Conservation (phyloP, 2,888 invertebrate genomes). For the Aphodius sticticus region DNA sequence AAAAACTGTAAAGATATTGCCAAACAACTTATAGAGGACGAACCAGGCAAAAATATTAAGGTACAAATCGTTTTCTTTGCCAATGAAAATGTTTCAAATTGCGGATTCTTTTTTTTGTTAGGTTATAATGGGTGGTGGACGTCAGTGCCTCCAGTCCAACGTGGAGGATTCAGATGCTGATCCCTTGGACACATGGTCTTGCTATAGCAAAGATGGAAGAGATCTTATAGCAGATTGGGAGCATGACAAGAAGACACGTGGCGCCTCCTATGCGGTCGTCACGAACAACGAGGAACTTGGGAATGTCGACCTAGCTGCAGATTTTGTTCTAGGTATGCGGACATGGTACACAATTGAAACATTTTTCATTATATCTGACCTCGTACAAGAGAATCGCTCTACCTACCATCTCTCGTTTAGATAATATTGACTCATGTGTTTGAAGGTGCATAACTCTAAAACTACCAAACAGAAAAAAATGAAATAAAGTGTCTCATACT, state of each 20-base stretch:
- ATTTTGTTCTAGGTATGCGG: constrained; percentile 76
- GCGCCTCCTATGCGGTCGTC: constrained; percentile 68
- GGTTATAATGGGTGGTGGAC: constrained; percentile 90
- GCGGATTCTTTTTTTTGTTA: constrained; percentile 49
- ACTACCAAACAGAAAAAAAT: no score
- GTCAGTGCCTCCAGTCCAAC: constrained; percentile 73
- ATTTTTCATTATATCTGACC: no score
- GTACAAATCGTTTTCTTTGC: constrained; percentile 55
- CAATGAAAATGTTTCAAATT: constrained; percentile 11
- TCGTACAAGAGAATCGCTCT: no score
- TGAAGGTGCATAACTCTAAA: no score
- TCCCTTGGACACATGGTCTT: constrained; percentile 60
- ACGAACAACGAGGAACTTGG: constrained; percentile 73
- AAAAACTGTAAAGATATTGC: constrained; percentile 83
- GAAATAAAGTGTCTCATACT: no score
- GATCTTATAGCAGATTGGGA: constrained; percentile 79
- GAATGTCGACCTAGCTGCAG: constrained; percentile 66
- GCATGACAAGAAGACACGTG: constrained; percentile 59
- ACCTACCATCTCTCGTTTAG: no score
- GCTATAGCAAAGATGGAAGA: constrained; percentile 75
- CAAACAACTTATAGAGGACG: constrained; percentile 79
- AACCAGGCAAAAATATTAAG: constrained; percentile 79
- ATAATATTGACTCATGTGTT: no score
- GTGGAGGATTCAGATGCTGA: constrained; percentile 63
- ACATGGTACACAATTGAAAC: no score